phyloP scores from a whole-genome alignment of 23 tunicate genomes.

The Ciona savignyi region DNA sequence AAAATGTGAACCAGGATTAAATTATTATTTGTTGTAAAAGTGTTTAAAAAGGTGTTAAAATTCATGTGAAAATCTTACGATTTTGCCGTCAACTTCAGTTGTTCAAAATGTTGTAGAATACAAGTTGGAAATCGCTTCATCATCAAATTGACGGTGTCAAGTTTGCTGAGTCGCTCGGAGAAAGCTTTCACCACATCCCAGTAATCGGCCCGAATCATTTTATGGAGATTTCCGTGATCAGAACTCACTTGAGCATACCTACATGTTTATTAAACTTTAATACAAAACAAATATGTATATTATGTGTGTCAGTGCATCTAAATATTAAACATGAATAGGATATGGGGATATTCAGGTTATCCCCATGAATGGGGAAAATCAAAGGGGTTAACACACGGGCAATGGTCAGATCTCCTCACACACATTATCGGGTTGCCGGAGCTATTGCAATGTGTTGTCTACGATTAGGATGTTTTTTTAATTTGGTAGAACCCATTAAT shows the following conservation, averaged over 20 bases:
- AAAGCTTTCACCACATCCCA: slow-evolving; percentile 72
- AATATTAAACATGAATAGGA: background rate
- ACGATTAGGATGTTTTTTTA: too few species aligned
- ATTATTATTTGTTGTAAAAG: too few species aligned
- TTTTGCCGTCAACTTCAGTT: slow-evolving; percentile 50
- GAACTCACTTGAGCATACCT: slow-evolving; percentile 83
- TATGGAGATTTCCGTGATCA: slow-evolving; percentile 73
- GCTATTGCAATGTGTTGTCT: too few species aligned
- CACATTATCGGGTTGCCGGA: too few species aligned
- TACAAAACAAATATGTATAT: background rate
- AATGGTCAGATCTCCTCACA: too few species aligned
- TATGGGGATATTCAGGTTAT: too few species aligned
- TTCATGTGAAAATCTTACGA: slow-evolving; percentile 18
- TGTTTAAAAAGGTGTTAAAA: background rate
- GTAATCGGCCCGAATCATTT: slow-evolving; percentile 62
- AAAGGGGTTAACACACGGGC: too few species aligned
- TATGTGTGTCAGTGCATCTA: background rate
- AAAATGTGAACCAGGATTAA: too few species aligned
- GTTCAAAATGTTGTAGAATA: slow-evolving; percentile 30
- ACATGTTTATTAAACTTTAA: background rate
- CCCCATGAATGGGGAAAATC: too few species aligned
- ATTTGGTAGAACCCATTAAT: too few species aligned
- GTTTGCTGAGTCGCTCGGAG: slow-evolving; percentile 43
- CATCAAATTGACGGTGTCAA: slow-evolving; percentile 67
- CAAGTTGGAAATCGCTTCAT: slow-evolving; percentile 63